Percentiles rank a stretch among this genome's conserved stretches.
These are phyloP conservation scores for Perccottus glenii DNA, from an alignment of 2,113 vertebrate genomes.

Conservation along the genomic window DNA sequence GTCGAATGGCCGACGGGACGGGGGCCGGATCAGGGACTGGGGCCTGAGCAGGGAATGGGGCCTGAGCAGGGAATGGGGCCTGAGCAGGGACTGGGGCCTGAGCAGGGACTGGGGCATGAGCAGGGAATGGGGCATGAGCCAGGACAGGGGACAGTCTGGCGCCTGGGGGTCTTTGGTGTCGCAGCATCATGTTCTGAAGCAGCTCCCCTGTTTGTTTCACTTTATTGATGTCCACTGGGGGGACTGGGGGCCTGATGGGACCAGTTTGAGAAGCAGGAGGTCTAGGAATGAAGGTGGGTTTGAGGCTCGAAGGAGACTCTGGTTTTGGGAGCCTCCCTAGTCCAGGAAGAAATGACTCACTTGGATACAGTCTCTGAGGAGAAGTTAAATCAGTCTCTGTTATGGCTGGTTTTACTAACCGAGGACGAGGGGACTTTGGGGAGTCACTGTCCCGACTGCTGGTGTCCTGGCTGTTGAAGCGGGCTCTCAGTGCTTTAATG, in stretches of 20 bases:
- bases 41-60: slow-evolving; percentile 2
- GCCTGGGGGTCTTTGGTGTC: slow-evolving; percentile 32
- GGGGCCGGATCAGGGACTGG: not conserved
- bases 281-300: slow-evolving; percentile 27
- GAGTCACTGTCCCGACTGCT: slow-evolving; percentile 61
- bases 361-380: slow-evolving; percentile 42
- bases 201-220: slow-evolving; percentile 66
- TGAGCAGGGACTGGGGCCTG: slow-evolving; percentile 3
- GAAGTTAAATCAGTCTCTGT: slow-evolving; percentile 14
- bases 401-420: slow-evolving; percentile 32
- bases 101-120: not conserved
- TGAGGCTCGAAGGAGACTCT: slow-evolving; percentile 14
- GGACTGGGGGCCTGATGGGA: slow-evolving; percentile 8
- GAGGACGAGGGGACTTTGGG: slow-evolving; percentile 49
- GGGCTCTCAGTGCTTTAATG: slow-evolving; percentile 76
- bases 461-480: slow-evolving; percentile 59
- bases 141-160: not conserved
- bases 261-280: slow-evolving; percentile 32
- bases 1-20: not conserved
- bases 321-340: slow-evolving; percentile 20
- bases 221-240: slow-evolving; percentile 22
- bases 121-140: not conserved
- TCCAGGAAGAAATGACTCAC: slow-evolving; percentile 1
- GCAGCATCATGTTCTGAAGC: slow-evolving; percentile 70
- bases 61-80: not conserved